Percentiles rank a stretch among this genome's conserved stretches.
These are phyloP conservation scores for Hybognathus amarus DNA, from an alignment of 2,797 vertebrate species.

Conservation along the genomic window DNA sequence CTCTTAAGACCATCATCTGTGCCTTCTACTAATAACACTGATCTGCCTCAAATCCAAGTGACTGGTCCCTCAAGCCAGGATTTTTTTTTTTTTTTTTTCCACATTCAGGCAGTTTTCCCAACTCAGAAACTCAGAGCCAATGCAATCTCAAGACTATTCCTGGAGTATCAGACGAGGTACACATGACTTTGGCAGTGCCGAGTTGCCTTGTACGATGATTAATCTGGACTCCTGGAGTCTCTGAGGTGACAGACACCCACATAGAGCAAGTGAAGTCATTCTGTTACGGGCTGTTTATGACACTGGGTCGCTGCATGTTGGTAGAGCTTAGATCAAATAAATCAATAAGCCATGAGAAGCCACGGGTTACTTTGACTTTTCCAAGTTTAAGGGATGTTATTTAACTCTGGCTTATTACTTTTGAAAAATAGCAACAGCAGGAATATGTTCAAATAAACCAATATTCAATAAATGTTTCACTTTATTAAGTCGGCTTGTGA, in stretches of 20 bases:
- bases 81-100: too few species aligned
- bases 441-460: neutral
- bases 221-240: neutral
- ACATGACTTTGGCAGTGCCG: neutral
- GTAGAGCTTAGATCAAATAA: neutral
- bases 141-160: neutral
- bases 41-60: constrained; percentile 40
- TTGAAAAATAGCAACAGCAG: neutral
- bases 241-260: constrained; percentile 2
- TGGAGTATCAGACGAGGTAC: neutral
- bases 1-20: constrained; percentile 40
- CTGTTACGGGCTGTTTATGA: neutral
- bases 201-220: constrained; percentile 10
- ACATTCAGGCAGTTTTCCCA: neutral
- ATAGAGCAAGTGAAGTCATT: constrained; percentile 1
- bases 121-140: neutral
- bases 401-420: neutral
- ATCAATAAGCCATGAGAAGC: neutral
- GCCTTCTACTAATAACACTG: constrained; percentile 25
- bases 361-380: neutral
- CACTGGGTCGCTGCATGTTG: neutral
- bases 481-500: too few species aligned
- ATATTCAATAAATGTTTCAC: neutral
- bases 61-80: neutral
- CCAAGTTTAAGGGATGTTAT: neutral